Conservation (phyloP, 1,140 invertebrate species). For the Bradynema listronoti region DNA sequence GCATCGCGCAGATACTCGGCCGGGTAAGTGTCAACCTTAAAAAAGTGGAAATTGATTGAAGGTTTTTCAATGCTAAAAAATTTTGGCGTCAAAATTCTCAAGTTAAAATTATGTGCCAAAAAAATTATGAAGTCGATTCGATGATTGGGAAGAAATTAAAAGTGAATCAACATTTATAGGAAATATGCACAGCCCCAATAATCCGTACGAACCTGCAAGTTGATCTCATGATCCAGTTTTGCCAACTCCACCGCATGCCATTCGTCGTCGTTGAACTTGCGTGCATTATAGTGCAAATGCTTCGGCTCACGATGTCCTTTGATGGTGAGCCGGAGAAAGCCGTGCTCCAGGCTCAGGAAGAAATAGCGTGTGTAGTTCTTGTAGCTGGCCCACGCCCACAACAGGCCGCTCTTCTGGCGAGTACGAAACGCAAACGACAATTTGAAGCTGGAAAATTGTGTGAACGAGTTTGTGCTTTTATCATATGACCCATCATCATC, state of each 20-base stretch:
- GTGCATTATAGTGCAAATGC: conserved; percentile 32
- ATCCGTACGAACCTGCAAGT: conserved; percentile 18
- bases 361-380: conserved; percentile 52
- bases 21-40: conserved; percentile 39
- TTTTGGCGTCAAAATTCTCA: too few species aligned
- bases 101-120: too few species aligned
- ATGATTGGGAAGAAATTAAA: background rate
- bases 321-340: conserved; percentile 41
- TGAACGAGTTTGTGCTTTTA: background rate
- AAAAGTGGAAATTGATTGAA: too few species aligned
- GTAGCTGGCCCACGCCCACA: conserved; percentile 57
- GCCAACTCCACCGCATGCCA: conserved; percentile 47
- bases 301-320: conserved; percentile 48
- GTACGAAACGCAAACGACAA: conserved; percentile 40
- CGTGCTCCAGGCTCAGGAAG: conserved; percentile 39
- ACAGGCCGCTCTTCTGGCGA: conserved; percentile 35
- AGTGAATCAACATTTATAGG: background rate
- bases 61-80: too few species aligned
- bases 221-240: conserved; percentile 39
- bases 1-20: conserved; percentile 34
- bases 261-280: conserved; percentile 46
- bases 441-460: conserved; percentile 41
- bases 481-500: background rate
- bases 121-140: background rate
- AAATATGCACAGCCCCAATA: too few species aligned